Evolutionary conservation across 2,113 vertebrate genomes (phyloP).

Genomic region (Paraplagusia blochii): DNA sequence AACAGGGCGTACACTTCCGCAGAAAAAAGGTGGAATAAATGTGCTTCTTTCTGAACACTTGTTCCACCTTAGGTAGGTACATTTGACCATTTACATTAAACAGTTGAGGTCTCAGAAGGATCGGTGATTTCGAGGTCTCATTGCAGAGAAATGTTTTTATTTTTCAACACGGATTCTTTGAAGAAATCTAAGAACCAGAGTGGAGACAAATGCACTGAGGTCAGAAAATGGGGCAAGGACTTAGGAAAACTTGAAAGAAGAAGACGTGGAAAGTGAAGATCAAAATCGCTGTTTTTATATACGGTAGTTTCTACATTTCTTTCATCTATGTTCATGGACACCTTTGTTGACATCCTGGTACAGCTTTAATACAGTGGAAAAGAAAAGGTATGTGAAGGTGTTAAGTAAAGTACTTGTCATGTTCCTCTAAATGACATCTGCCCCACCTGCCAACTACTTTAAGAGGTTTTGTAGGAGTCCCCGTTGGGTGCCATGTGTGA

Average conservation of each 20-base stretch:
- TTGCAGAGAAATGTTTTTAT: not conserved
- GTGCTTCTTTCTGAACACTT: not conserved
- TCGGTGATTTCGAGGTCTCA: not conserved
- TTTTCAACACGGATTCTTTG: not conserved
- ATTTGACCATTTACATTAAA: not conserved
- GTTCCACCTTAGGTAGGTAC: not conserved
- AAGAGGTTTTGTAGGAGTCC: constrained; percentile 10
- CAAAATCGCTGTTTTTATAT: not conserved
- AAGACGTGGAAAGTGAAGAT: not conserved
- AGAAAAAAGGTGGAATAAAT: not conserved
- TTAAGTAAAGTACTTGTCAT: constrained; percentile 4
- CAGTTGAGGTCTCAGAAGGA: not conserved
- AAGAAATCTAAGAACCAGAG: not conserved
- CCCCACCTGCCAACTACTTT: constrained; percentile 17
- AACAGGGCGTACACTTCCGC: not conserved
- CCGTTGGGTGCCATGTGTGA: no score
- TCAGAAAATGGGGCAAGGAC: not conserved
- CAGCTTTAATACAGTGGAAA: not conserved
- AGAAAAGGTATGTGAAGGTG: not conserved
- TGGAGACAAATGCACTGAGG: not conserved
- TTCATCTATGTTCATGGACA: not conserved
- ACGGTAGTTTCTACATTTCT: not conserved
- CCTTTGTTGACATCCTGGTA: not conserved
- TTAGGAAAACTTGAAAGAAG: not conserved
- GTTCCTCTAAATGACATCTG: constrained; percentile 6